These are phyloP conservation scores for Muscicapa comitata DNA, from an alignment of 2,797 vertebrate species.

Conservation along the genomic window DNA sequence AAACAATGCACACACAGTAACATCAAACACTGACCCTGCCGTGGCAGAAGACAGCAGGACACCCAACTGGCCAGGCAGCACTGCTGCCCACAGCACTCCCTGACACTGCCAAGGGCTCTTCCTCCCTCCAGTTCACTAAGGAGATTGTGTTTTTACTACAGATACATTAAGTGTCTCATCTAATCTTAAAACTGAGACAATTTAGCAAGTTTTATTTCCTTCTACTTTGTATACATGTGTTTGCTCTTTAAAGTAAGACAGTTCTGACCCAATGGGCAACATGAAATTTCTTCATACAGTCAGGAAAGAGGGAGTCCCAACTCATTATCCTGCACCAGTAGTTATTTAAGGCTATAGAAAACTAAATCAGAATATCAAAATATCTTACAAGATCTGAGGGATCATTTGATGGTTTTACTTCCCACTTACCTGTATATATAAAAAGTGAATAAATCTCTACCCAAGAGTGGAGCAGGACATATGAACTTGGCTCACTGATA, in stretches of 20 bases:
- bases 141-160: background rate
- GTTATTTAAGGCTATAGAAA: background rate
- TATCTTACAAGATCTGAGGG: background rate
- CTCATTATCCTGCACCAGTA: background rate
- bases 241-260: background rate
- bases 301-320: background rate
- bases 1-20: background rate
- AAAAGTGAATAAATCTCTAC: background rate
- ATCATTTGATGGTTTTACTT: background rate
- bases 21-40: background rate
- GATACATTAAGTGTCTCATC: background rate
- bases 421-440: background rate
- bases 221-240: background rate
- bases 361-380: background rate
- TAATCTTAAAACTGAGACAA: background rate
- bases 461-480: background rate
- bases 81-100: background rate
- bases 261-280: background rate
- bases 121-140: rapidly evolving
- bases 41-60: background rate
- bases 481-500: background rate
- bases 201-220: background rate
- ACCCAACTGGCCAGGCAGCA: background rate
- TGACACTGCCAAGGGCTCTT: background rate
- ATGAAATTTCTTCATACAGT: background rate